Base-by-base conservation (phyloP, 2,888 invertebrate species). In the Calliphora vomitoria region DNA sequence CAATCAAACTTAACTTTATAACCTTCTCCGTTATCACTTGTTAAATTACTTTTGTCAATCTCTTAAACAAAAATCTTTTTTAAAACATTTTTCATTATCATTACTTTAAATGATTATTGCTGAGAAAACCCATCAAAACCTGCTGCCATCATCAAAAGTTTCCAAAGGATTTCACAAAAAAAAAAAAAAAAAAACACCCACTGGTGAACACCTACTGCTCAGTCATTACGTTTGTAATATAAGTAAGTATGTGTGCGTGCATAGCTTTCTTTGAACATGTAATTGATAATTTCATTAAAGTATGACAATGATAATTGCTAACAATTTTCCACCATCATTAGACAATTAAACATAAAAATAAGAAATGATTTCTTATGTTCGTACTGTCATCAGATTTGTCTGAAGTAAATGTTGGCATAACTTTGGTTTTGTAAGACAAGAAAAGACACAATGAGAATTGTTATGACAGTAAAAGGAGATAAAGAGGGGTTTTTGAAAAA, bases 271-370 rank as follows among this genome's bases (percentile, higher is more conserved):
- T 3, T 20, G 41, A 10, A 38, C 4, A 55, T 44, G 55, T 68
- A 58, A 68, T 58, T 58, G 47, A 58, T 68, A 68, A 58, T 79
- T 55, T 68, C 78, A 79, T 58, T 79, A 68, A 55, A 68, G 41
- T 62, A 53, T 66, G 76, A 66, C 64, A 79, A 79, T 53, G 68
- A 44, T 79, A 79, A 79, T 79, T 79, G 58, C 44, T 2, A 10
- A 68, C 68, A 79, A 79, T 69, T 68, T 69, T 68, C 68, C 78
- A 68, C 35, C 58, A 44, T 58, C 68, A 55, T 55, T 55, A 55
- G 55, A 55, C 15, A 47, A 47, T 47, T 47, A 47, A 47, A 15
- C 47, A 47, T 47, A 15, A n/a, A 47, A 47, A 47, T 47, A 47
- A 47, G 11, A 47, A 15, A 47, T 47, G 2, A 4, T 47, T 47